Conservation (phyloP, 2,797 vertebrate species). For the Sus cebifrons region DNA sequence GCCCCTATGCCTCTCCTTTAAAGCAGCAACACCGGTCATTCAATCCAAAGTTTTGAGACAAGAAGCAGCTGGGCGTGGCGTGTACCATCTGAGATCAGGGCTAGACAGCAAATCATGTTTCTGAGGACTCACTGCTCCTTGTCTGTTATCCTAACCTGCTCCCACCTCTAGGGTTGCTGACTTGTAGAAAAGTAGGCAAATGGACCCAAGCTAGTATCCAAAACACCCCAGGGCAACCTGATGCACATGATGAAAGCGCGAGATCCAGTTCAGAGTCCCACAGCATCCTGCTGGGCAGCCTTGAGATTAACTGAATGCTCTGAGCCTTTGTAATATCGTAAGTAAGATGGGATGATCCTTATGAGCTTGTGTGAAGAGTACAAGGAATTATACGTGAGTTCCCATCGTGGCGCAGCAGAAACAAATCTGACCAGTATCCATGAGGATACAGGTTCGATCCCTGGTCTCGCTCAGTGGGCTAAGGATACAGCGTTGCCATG, state of each 20-base stretch:
- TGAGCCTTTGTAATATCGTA: neutral
- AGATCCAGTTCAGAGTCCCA: neutral
- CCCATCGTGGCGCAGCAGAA: no score
- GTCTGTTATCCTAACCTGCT: neutral
- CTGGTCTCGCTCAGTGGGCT: no score
- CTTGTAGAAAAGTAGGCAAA: neutral
- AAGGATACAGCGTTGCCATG: no score
- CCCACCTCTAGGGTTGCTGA: neutral
- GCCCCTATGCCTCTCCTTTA: neutral
- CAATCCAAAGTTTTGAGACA: neutral
- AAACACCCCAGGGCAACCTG: neutral
- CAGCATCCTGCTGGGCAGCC: neutral
- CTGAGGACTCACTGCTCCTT: fast-evolving
- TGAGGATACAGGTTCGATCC: no score
- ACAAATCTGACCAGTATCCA: no score
- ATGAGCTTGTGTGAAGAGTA: neutral
- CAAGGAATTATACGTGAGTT: neutral
- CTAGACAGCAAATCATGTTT: fast-evolving
- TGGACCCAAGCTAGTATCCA: neutral
- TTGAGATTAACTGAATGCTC: fast-evolving
- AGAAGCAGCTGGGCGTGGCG: fast-evolving
- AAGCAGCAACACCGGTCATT: neutral
- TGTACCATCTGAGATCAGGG: fast-evolving
- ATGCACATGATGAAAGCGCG: neutral
- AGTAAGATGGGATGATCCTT: neutral